Conservation (phyloP, 2,797 vertebrate genomes). For the Anolis apletophallus region DNA sequence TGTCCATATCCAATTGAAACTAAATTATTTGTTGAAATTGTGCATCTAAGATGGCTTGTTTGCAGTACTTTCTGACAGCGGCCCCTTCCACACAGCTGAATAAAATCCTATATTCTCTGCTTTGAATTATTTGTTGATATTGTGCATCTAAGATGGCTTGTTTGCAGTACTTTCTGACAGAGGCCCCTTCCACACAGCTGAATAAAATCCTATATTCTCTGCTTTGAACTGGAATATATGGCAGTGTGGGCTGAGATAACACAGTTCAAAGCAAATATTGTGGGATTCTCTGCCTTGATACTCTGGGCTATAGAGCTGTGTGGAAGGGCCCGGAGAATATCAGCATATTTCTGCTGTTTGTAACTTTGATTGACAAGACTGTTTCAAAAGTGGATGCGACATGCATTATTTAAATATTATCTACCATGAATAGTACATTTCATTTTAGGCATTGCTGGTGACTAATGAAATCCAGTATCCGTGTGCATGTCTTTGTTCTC, state of each 20-base stretch:
- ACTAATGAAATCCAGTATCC: slow-evolving; percentile 4
- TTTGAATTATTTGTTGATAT: neutral
- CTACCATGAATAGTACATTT: neutral
- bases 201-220: no score
- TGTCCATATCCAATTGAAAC: neutral
- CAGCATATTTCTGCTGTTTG: neutral
- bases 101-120: no score
- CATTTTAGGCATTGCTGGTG: neutral
- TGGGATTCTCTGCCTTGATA: no score
- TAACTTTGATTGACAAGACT: neutral
- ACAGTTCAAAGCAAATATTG: no score
- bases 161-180: fast-evolving
- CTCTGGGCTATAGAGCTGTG: no score
- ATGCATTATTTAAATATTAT: neutral
- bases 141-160: neutral
- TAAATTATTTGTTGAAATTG: neutral
- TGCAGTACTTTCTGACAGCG: fast-evolving
- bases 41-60: neutral
- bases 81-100: no score
- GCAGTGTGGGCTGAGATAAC: no score
- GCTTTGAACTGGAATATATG: no score
- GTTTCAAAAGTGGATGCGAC: neutral
- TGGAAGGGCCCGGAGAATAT: neutral
- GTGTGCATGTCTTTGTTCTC: slow-evolving; percentile 25
- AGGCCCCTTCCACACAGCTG: no score